Conservation (phyloP, 2,113 vertebrate genomes). For the Lanius ludovicianus region DNA sequence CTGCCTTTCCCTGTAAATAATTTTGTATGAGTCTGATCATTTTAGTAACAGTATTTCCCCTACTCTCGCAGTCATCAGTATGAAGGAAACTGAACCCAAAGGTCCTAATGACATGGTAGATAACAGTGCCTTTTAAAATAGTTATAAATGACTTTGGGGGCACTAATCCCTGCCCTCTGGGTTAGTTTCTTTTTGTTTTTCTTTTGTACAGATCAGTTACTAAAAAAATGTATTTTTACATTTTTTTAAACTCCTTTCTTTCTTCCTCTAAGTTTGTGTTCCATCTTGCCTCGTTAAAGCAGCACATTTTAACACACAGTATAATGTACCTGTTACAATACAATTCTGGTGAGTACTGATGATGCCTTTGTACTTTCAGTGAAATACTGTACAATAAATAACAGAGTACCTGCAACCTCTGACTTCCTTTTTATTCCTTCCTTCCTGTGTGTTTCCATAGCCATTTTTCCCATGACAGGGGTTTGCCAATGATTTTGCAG, state of each 20-base stretch:
- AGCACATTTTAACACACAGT: conserved; percentile 44
- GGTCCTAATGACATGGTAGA: conserved; percentile 51
- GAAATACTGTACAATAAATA: conserved; percentile 79
- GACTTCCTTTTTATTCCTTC: not conserved
- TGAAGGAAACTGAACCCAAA: conserved; percentile 76
- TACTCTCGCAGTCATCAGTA: conserved; percentile 67
- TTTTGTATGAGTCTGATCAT: conserved; percentile 63
- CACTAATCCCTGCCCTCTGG: conserved; percentile 24
- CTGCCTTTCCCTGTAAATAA: conserved; percentile 73
- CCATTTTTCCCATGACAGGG: not conserved
- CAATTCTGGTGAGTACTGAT: conserved; percentile 74
- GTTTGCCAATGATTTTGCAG: not conserved
- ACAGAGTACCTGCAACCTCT: conserved; percentile 68
- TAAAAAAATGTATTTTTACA: conserved; percentile 56
- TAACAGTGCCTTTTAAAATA: conserved; percentile 64
- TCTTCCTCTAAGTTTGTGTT: conserved; percentile 52
- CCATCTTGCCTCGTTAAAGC: conserved; percentile 1
- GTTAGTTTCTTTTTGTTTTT: not conserved
- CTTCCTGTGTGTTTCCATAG: conserved; percentile 3
- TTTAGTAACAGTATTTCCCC: conserved; percentile 70
- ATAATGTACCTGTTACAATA: conserved; percentile 54
- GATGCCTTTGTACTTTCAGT: conserved; percentile 76
- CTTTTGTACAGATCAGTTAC: conserved; percentile 62
- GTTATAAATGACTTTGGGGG: conserved; percentile 50
- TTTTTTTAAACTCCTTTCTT: conserved; percentile 24